A percentile compares a stretch with the other conserved stretches of the same genome.
Evolutionary conservation across 2,113 vertebrate genomes (phyloP).

Genomic region (Pseudolaguvia tuberculata): DNA sequence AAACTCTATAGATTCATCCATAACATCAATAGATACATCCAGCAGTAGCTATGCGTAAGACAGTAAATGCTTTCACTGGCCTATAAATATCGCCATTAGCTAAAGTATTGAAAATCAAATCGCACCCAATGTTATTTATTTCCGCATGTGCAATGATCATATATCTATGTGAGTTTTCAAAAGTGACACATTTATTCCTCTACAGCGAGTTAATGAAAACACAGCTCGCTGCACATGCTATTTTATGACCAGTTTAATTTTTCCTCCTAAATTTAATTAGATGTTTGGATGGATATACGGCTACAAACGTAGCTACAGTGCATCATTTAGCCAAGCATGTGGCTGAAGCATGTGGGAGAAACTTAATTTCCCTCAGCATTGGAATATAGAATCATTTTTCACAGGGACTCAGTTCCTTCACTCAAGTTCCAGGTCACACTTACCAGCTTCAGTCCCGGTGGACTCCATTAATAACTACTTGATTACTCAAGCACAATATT

Average conservation of each 20-base stretch:
- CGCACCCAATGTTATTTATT: neutral
- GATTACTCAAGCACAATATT: neutral
- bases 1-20: too few species aligned
- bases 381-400: neutral
- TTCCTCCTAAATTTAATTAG: conserved; percentile 25
- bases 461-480: neutral
- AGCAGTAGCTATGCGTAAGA: neutral
- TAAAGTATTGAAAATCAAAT: neutral
- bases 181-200: conserved; percentile 14
- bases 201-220: conserved; percentile 26
- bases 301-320: neutral
- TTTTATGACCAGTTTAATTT: conserved; percentile 27
- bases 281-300: conserved; percentile 16
- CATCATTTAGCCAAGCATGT: neutral
- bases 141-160: neutral
- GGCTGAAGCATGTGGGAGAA: neutral
- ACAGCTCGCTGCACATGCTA: conserved; percentile 8
- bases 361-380: neutral
- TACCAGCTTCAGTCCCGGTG: neutral
- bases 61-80: neutral
- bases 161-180: conserved; percentile 10
- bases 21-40: neutral
- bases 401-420: neutral
- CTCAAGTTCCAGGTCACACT: neutral
- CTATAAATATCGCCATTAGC: conserved; percentile 8